Percentiles rank a stretch among this genome's conserved stretches.
Conservation (phyloP, 2,888 invertebrate genomes). For the Saturnia japonica region DNA sequence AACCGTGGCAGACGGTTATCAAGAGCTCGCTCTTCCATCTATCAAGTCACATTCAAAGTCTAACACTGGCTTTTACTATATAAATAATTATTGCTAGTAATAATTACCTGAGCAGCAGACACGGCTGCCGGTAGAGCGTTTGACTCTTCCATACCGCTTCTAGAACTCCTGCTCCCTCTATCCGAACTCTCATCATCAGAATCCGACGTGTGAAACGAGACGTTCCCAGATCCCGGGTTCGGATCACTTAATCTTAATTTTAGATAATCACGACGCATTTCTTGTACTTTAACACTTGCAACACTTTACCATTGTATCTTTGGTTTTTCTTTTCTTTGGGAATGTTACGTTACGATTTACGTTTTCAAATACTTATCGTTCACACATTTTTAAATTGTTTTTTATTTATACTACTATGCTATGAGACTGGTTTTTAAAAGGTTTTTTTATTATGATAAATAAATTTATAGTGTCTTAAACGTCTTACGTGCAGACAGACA, state of each 20-base stretch:
- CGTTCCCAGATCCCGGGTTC: slow-evolving; percentile 56
- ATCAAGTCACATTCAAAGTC: too few relatives aligned
- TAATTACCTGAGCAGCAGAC: slow-evolving; percentile 57
- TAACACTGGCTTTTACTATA: too few relatives aligned
- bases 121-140: slow-evolving; percentile 55
- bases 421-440: neutral
- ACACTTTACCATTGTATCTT: slow-evolving; percentile 20
- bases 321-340: slow-evolving; percentile 24
- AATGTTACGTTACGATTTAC: slow-evolving; percentile 4
- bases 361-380: neutral
- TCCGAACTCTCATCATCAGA: slow-evolving; percentile 72
- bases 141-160: slow-evolving; percentile 49
- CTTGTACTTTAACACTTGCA: slow-evolving; percentile 28
- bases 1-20: too few relatives aligned
- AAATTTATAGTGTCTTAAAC: slow-evolving; percentile 1
- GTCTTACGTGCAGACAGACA: neutral
- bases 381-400: neutral
- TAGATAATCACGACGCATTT: slow-evolving; percentile 74
- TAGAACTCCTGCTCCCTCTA: slow-evolving; percentile 52
- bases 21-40: too few relatives aligned
- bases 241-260: slow-evolving; percentile 76
- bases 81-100: neutral
- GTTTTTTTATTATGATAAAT: neutral
- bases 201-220: slow-evolving; percentile 68
- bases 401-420: neutral